A percentile compares a stretch with the other conserved stretches of the same genome.
These are phyloP conservation scores for Nansenia antarctica DNA, from an alignment of 2,113 vertebrate genomes.

Conservation along the genomic window DNA sequence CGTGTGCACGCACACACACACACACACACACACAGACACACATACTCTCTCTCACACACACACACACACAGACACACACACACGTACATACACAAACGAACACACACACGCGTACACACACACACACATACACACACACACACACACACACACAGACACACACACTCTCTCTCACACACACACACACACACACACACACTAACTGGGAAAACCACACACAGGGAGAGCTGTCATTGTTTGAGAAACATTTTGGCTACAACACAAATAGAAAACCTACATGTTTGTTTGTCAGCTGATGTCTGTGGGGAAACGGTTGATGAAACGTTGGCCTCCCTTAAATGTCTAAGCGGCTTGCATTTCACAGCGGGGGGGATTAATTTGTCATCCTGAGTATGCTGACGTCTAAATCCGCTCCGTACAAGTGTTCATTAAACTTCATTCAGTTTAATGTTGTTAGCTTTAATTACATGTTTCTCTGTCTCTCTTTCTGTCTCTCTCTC, in stretches of 20 bases:
- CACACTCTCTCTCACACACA: too few relatives aligned
- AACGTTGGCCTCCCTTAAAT: background rate
- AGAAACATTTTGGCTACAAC: too few relatives aligned
- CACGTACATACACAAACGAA: too few relatives aligned
- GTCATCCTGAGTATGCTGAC: background rate
- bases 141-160: too few relatives aligned
- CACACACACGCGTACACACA: too few relatives aligned
- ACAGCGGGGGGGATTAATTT: background rate
- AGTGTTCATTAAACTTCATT: background rate
- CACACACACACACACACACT: background rate
- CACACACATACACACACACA: too few relatives aligned
- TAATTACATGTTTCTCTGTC: background rate
- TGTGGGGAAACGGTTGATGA: background rate
- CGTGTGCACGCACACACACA: slow-evolving; percentile 2
- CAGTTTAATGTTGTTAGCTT: background rate
- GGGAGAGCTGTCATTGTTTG: too few relatives aligned
- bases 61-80: background rate
- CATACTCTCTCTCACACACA: too few relatives aligned
- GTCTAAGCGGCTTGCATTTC: background rate
- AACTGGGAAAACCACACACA: background rate
- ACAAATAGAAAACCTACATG: background rate
- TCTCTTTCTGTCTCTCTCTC: background rate
- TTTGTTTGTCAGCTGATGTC: background rate
- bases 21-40: background rate
- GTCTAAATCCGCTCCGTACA: background rate